Percentiles rank a stretch among this genome's conserved stretches.
Conservation (phyloP, 1,140 invertebrate species). For the Rhopalosiphum maidis region DNA sequence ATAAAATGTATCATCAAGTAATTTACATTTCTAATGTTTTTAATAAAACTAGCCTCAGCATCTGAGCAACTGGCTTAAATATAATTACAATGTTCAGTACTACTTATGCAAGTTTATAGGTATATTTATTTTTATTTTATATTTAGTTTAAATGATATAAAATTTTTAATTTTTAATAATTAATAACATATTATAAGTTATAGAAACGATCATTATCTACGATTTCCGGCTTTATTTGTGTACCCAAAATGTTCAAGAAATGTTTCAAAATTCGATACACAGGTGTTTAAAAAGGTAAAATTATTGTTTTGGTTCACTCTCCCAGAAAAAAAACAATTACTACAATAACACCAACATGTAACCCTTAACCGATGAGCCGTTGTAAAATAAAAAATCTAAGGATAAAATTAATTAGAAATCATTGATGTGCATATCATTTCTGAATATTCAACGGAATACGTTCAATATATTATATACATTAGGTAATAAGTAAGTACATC, state of each 20-base stretch:
- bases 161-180: neutral
- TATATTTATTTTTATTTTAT: neutral
- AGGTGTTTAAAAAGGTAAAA: neutral
- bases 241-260: neutral
- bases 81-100: neutral
- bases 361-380: neutral
- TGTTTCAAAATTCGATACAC: slow-evolving; percentile 40
- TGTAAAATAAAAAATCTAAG: neutral
- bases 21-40: neutral
- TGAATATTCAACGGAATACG: neutral
- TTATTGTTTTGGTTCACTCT: slow-evolving; percentile 43
- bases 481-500: neutral
- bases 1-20: neutral
- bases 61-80: neutral
- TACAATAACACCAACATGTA: neutral
- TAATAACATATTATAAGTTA: neutral
- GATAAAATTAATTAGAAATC: neutral
- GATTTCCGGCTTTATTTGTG: neutral
- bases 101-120: neutral
- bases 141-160: neutral
- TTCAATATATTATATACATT: neutral
- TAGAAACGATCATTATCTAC: neutral
- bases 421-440: neutral
- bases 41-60: neutral
- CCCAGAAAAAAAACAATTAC: slow-evolving; percentile 41